Percentiles rank a stretch among this genome's conserved stretches.
phyloP scores from a whole-genome alignment of 2,797 vertebrate species.

The Pipistrellus pipistrellus region DNA sequence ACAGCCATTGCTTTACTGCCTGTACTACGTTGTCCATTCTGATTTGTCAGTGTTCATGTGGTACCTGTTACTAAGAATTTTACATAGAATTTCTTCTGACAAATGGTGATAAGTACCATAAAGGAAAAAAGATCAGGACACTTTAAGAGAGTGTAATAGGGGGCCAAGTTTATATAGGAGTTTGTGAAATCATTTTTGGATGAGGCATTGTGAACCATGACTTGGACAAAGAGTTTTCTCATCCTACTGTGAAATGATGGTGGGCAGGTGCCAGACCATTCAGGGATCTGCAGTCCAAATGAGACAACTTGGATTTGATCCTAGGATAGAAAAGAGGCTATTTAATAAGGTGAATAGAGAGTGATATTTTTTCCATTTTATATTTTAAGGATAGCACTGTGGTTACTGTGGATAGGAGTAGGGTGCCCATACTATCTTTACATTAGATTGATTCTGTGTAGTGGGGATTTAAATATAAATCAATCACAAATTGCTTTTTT shows the following conservation, averaged over 20 bases:
- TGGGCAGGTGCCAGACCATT: background rate
- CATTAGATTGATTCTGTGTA: background rate
- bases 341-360: background rate
- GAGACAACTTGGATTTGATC: background rate
- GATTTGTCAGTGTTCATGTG: background rate
- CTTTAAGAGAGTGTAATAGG: background rate
- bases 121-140: background rate
- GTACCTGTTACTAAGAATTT: background rate
- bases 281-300: background rate
- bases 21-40: background rate
- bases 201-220: background rate
- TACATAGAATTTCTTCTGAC: background rate
- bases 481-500: background rate
- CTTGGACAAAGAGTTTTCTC: background rate
- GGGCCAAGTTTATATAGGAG: background rate
- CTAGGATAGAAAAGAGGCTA: background rate
- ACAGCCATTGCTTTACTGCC: background rate
- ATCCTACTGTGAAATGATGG: background rate
- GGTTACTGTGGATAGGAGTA: background rate
- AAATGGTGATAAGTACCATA: background rate
- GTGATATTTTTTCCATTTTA: background rate
- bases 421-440: background rate
- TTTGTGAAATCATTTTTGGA: slow-evolving; percentile 8
- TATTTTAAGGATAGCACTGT: background rate
- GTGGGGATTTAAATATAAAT: background rate